Evolutionary conservation across 2,113 vertebrate species (phyloP).

Genomic region (Xenus cinereus): DNA sequence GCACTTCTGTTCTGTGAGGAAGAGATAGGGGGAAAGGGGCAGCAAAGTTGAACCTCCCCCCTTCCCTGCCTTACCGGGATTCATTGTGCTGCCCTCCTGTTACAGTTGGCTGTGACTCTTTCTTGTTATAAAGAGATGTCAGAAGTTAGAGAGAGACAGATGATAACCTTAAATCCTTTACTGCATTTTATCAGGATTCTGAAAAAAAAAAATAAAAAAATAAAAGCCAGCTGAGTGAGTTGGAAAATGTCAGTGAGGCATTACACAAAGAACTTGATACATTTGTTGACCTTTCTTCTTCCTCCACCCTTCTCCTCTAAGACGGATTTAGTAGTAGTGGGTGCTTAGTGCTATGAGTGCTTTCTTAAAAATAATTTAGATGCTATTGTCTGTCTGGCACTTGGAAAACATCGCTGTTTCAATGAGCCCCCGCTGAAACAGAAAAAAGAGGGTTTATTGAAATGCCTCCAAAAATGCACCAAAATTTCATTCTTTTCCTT

Average conservation of each 20-base stretch:
- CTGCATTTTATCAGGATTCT: constrained; percentile 54
- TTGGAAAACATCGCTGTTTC: constrained; percentile 64
- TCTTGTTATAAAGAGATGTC: constrained; percentile 68
- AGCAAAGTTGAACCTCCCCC: constrained; percentile 60
- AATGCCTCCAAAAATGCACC: constrained; percentile 69
- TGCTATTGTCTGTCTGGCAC: constrained; percentile 71
- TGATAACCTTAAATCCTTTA: constrained; percentile 64
- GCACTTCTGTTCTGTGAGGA: constrained; percentile 66
- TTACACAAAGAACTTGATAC: constrained; percentile 56
- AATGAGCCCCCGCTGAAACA: constrained; percentile 36
- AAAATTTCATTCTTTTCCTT: constrained; percentile 50
- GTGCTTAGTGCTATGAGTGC: constrained; percentile 51
- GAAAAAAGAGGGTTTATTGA: constrained; percentile 61
- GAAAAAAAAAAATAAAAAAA: constrained; percentile 45
- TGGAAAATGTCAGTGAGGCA: constrained; percentile 55
- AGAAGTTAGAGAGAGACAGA: constrained; percentile 64
- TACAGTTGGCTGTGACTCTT: constrained; percentile 68
- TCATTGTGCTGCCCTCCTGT: constrained; percentile 67
- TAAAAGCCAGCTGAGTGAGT: constrained; percentile 34
- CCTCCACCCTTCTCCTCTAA: constrained; percentile 50
- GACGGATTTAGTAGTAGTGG: constrained; percentile 41
- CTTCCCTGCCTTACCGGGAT: constrained; percentile 37
- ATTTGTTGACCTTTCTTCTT: constrained; percentile 68
- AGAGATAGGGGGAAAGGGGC: constrained; percentile 57
- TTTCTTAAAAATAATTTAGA: constrained; percentile 74